Conservation (phyloP, 2,113 vertebrate species). For the Ibidorhyncha struthersii region DNA sequence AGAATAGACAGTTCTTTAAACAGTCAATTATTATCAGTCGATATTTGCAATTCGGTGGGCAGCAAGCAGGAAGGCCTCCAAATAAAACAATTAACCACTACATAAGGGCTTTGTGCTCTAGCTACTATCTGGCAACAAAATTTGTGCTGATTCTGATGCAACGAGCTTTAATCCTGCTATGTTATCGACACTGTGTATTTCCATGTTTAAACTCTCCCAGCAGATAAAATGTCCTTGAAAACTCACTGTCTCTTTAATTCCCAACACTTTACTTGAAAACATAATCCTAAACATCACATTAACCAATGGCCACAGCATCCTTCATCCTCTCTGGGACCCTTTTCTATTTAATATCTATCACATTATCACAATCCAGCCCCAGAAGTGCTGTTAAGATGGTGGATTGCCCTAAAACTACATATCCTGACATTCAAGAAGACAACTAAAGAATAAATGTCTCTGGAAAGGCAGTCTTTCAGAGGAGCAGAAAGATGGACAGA, state of each 20-base stretch:
- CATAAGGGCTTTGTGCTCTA: background rate
- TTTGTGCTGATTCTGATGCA: constrained; percentile 4
- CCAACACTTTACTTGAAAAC: background rate
- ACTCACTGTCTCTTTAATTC: background rate
- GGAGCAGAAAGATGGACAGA: background rate
- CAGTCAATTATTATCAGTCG: background rate
- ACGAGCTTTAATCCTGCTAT: constrained; percentile 20
- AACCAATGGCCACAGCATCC: background rate
- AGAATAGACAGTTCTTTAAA: background rate
- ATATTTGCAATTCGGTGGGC: background rate
- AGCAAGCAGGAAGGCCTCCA: background rate
- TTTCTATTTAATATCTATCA: background rate
- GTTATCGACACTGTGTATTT: background rate
- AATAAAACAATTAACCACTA: background rate
- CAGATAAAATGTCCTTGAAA: constrained; percentile 11
- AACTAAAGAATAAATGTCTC: background rate
- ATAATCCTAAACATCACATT: background rate
- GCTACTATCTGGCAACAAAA: background rate
- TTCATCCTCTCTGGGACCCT: background rate
- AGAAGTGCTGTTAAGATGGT: background rate
- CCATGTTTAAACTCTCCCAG: background rate
- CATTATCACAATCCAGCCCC: background rate
- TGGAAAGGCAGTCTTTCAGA: background rate
- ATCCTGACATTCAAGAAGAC: background rate
- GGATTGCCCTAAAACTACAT: background rate